Conservation (phyloP, 53 echinoderm and acorn worm genomes). For the Temnopleurus reevesii region DNA sequence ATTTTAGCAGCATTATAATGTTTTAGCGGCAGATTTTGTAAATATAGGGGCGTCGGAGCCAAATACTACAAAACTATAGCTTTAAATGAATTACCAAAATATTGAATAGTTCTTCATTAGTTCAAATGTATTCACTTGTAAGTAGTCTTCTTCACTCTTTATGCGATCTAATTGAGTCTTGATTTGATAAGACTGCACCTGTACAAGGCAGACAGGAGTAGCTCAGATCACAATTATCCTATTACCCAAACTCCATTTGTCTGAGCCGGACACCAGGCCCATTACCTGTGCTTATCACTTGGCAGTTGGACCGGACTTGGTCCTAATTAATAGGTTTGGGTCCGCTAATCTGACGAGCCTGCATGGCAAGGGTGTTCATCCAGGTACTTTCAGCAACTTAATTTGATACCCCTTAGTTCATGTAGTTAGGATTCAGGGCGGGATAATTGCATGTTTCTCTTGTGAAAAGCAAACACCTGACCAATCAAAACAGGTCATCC, state of each 20-base stretch:
- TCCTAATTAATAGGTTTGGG: slow-evolving; percentile 43
- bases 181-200: not conserved
- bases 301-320: slow-evolving; percentile 4
- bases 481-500: not conserved
- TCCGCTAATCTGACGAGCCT: not conserved
- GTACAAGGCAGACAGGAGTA: not conserved
- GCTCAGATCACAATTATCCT: not conserved
- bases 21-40: too few species aligned
- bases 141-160: not conserved
- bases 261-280: slow-evolving; percentile 40
- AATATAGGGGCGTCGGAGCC: too few species aligned
- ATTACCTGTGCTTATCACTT: not conserved
- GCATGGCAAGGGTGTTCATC: not conserved
- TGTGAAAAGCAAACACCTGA: not conserved
- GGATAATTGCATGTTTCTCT: not conserved
- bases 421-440: not conserved
- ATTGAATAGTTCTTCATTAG: not conserved
- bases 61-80: too few species aligned
- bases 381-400: not conserved
- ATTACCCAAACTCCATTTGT: slow-evolving; percentile 40
- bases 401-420: not conserved
- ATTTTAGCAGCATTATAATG: too few species aligned
- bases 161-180: not conserved
- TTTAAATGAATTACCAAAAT: not conserved
- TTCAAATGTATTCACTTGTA: not conserved